phyloP scores from a whole-genome alignment of 1,140 invertebrate genomes.

The Steinernema feltiae region DNA sequence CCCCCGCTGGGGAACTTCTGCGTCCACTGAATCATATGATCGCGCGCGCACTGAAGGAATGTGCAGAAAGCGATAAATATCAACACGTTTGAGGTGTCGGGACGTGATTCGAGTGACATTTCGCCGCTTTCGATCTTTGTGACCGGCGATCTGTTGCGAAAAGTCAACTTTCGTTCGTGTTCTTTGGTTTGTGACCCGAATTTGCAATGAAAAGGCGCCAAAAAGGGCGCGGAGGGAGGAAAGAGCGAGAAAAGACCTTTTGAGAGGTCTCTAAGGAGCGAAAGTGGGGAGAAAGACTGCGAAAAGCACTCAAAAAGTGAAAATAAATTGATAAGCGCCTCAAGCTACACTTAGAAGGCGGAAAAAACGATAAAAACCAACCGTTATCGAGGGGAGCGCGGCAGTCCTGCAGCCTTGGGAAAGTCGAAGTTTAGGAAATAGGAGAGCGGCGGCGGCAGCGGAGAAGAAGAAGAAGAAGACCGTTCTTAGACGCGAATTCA shows the following conservation, averaged over 20 bases:
- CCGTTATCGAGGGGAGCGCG: background rate
- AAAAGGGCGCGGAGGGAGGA: background rate
- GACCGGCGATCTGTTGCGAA: no score
- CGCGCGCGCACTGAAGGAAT: background rate
- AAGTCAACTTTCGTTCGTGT: no score
- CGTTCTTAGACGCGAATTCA: background rate
- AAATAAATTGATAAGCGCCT: background rate
- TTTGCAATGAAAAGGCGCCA: no score
- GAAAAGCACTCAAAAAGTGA: background rate
- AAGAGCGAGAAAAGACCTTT: background rate
- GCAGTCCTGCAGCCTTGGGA: no score
- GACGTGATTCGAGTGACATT: no score
- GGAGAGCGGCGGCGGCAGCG: background rate
- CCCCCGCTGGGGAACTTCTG: background rate
- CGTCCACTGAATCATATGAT: background rate
- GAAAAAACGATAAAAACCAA: conserved; percentile 12
- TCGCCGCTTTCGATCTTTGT: no score
- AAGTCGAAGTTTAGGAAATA: background rate
- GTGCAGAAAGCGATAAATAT: background rate
- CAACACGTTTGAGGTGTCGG: no score
- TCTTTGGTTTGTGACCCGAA: no score
- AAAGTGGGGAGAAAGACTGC: background rate
- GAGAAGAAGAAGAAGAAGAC: no score
- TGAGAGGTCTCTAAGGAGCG: background rate
- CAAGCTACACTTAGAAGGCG: conserved; percentile 4